Conservation (phyloP, 2,113 vertebrate genomes). For the Campylorhamphus procurvoides region DNA sequence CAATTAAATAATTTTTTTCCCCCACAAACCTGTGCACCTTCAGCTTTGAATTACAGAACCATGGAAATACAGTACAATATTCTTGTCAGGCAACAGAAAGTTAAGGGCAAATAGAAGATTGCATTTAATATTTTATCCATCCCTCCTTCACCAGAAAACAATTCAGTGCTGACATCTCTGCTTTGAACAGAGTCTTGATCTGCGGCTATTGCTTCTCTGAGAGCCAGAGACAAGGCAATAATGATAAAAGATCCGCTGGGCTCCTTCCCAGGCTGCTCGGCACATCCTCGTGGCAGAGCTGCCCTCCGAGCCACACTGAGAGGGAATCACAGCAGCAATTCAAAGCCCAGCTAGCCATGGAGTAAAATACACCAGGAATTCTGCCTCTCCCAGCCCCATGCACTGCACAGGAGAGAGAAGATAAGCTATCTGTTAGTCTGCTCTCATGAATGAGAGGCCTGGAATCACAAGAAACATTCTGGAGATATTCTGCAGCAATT, state of each 20-base stretch:
- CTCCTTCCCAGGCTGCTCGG: slow-evolving; percentile 39
- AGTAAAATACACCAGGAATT: not conserved
- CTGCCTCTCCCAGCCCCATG: not conserved
- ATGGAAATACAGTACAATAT: not conserved
- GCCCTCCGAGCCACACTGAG: not conserved
- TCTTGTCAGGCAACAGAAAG: slow-evolving; percentile 4
- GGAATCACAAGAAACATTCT: not conserved
- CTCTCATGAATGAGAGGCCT: not conserved
- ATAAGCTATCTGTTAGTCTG: not conserved
- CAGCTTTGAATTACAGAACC: not conserved
- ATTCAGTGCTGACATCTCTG: slow-evolving; percentile 46
- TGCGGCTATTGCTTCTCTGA: slow-evolving; percentile 27
- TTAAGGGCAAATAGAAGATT: slow-evolving; percentile 15
- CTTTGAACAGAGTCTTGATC: slow-evolving; percentile 45
- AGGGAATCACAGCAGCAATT: not conserved
- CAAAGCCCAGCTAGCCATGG: not conserved
- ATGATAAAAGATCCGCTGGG: slow-evolving; percentile 53
- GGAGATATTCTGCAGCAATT: not conserved
- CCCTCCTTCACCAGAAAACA: slow-evolving; percentile 55
- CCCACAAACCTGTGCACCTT: not conserved
- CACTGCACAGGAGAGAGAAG: not conserved
- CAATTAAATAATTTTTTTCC: not conserved
- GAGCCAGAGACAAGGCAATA: slow-evolving; percentile 49
- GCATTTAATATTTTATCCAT: slow-evolving; percentile 67
- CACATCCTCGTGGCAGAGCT: not conserved